These are phyloP conservation scores for Buathra laborator DNA, from an alignment of 2,888 invertebrate species.

Conservation along the genomic window DNA sequence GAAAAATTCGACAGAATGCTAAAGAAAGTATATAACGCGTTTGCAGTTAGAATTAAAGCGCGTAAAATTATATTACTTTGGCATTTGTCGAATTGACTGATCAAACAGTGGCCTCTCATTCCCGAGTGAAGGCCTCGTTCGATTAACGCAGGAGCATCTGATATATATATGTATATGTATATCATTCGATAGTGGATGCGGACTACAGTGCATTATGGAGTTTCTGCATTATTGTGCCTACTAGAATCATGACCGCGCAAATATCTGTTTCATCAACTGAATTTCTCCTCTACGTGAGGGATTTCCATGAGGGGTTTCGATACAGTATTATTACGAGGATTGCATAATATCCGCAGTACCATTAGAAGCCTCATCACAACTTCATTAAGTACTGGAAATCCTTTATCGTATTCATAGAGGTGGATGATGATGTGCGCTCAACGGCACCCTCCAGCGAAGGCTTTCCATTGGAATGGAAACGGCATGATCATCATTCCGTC, in stretches of 20 bases:
- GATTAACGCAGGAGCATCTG: conserved; percentile 66
- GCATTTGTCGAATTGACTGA: conserved; percentile 69
- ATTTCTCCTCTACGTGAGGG: not conserved
- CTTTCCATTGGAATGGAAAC: conserved; percentile 61
- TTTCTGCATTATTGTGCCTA: no score
- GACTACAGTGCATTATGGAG: conserved; percentile 1
- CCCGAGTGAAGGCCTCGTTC: conserved; percentile 25
- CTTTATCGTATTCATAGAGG: conserved; percentile 49
- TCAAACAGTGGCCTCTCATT: conserved; percentile 64
- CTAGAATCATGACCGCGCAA: conserved; percentile 33
- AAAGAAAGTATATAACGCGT: not conserved
- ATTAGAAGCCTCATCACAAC: conserved; percentile 47
- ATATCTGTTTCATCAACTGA: conserved; percentile 24
- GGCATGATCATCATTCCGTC: conserved; percentile 51
- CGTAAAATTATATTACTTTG: not conserved
- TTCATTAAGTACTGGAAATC: conserved; percentile 52
- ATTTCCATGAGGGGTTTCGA: not conserved
- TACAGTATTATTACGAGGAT: conserved; percentile 6
- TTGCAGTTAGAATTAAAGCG: not conserved
- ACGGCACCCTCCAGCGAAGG: conserved; percentile 29
- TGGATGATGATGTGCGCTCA: conserved; percentile 29
- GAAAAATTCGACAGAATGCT: not conserved
- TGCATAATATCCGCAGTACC: conserved; percentile 18
- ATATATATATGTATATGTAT: not conserved
- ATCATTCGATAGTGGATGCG: not conserved